Base-by-base conservation (phyloP, 2,113 vertebrate species). In the Lynx canadensis region DNA sequence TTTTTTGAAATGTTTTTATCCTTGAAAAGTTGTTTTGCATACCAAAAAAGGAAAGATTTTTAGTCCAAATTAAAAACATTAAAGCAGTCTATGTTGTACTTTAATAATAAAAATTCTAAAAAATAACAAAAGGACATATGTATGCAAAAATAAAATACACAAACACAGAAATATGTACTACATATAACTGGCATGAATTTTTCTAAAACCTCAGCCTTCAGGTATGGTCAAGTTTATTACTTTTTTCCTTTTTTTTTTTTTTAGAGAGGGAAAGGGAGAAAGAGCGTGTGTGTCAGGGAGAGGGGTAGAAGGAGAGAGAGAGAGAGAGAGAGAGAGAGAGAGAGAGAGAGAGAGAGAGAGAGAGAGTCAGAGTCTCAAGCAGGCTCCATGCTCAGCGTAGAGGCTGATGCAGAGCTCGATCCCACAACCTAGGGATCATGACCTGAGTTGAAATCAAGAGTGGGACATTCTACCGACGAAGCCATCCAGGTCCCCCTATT, bases 1-100 rank as follows among this genome's bases (percentile, higher is more conserved):
- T 91, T 92, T 92, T 41, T 73, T 5, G 1, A 65, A 92, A 91
- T 87, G 48, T 60, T 96, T 88, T 95, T 95, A 88, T 97, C 69
- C 65, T 95, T 91, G 25, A 97, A 92, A 97, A 94, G 69, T 86
- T 87, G 55, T 92, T 97, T 95, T 94, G 68, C 71, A 45, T 74
- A 96, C 93, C 95, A 96, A 93, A 93, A 97, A 94, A 94, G 96
- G 96, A 94, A 97, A 50, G 57, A 38, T 71, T 95, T 89, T 93
- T 91, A 89, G 71, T 45, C n/a, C 80, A 94, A 91, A 95, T n/a
- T 81, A 57, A 97, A 91, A 91, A 69, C 84, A 55, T 48, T n/a
- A 78, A 81, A 74, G 65, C 80, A 86, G 3, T 16, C 68, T 52
- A 4, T 95, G 33, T 95, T 92, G 57, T 88, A 89, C 76, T 95